A percentile compares a stretch with the other conserved stretches of the same genome.
Conservation (phyloP, 2,113 vertebrate genomes). For the Pardalotus punctatus region DNA sequence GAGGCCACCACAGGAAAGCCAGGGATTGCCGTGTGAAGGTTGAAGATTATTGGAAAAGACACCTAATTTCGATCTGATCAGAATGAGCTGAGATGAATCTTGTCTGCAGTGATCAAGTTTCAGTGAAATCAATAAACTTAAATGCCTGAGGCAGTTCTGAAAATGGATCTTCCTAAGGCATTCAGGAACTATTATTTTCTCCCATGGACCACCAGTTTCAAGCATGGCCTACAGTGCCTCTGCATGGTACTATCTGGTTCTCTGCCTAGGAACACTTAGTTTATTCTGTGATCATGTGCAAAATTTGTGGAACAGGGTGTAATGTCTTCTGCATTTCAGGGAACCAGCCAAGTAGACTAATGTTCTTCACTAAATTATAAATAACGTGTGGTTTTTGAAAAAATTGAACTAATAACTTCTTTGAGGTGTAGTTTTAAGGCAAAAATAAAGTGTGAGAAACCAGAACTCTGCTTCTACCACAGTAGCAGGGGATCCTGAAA, state of each 20-base stretch:
- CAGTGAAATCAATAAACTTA: conserved; percentile 29
- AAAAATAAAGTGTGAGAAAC: background rate
- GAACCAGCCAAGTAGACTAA: background rate
- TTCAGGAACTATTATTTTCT: background rate
- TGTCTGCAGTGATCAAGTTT: background rate
- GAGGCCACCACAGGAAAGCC: background rate
- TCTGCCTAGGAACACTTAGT: background rate
- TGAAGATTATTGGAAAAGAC: conserved; percentile 30
- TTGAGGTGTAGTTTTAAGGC: background rate
- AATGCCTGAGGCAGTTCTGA: background rate
- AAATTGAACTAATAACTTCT: background rate
- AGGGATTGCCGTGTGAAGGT: background rate
- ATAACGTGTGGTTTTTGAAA: background rate
- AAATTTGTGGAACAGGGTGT: background rate
- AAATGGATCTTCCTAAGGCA: background rate
- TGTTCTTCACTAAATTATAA: background rate
- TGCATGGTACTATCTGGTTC: background rate
- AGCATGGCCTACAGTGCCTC: background rate
- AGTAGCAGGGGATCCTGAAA: background rate
- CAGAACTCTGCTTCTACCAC: background rate
- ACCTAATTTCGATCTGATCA: conserved; percentile 14
- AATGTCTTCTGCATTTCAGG: background rate
- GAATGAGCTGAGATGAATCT: background rate
- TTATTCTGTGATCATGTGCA: background rate
- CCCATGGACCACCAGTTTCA: background rate